These are phyloP conservation scores for Pseudochirops corinnae DNA, from an alignment of 2,797 vertebrate genomes.

Conservation along the genomic window DNA sequence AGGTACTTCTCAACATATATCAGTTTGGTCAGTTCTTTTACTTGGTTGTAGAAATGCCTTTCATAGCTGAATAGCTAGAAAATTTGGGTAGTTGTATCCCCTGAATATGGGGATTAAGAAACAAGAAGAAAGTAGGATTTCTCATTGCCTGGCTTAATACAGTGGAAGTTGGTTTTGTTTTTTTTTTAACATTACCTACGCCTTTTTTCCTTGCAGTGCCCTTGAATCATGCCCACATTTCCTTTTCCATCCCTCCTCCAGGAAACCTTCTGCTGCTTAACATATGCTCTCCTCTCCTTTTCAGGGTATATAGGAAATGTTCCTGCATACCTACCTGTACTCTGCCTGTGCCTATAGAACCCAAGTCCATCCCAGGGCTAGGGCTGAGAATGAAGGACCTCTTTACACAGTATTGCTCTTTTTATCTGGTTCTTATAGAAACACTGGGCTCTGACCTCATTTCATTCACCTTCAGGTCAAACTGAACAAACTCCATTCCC, in stretches of 20 bases:
- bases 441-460: constrained; percentile 6
- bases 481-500: constrained; percentile 9
- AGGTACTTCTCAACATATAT: neutral
- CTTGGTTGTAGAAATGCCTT: neutral
- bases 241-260: neutral
- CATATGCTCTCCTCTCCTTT: neutral
- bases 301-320: neutral
- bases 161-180: neutral
- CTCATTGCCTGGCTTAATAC: neutral
- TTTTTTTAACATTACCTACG: neutral
- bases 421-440: constrained; percentile 25
- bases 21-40: neutral
- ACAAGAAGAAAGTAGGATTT: neutral
- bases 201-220: neutral
- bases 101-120: neutral
- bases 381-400: constrained; percentile 15
- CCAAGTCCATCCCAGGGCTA: neutral
- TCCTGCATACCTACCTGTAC: constrained; percentile 6
- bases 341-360: neutral
- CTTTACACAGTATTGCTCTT: neutral
- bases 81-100: neutral
- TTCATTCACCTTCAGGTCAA: constrained; percentile 14
- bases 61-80: neutral
- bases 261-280: neutral
- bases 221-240: neutral